These are phyloP conservation scores for Fregetta grallaria DNA, from an alignment of 2,113 vertebrate genomes.

Conservation along the genomic window DNA sequence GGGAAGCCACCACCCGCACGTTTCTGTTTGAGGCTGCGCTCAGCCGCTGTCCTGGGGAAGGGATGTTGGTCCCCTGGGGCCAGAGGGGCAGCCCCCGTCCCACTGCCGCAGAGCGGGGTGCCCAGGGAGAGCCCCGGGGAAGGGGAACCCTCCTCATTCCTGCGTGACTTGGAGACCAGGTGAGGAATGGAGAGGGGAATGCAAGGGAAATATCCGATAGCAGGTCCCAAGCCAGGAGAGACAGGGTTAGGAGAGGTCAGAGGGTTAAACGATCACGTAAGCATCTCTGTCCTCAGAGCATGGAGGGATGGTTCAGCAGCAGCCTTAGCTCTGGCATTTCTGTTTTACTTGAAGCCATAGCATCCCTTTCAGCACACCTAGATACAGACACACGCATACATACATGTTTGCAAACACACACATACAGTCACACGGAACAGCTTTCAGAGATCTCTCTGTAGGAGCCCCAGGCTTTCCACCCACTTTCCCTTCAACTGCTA, in stretches of 20 bases:
- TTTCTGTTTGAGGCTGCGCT: not conserved
- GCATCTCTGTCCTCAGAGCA: too few species aligned
- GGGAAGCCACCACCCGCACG: accelerated
- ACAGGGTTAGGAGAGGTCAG: not conserved
- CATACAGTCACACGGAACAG: not conserved
- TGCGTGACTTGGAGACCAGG: accelerated
- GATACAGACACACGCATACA: too few species aligned
- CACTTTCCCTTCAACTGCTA: not conserved
- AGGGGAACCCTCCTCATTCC: not conserved
- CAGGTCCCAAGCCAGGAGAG: not conserved
- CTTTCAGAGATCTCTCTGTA: not conserved
- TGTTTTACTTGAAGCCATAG: not conserved
- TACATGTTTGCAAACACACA: too few species aligned
- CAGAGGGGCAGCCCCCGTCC: not conserved
- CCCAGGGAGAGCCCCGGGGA: not conserved
- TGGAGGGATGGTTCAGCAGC: not conserved
- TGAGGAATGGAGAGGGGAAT: not conserved
- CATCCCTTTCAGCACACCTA: not conserved
- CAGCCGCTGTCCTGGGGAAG: not conserved
- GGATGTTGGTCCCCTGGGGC: not conserved
- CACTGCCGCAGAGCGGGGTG: accelerated
- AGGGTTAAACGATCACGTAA: not conserved
- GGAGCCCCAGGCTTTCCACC: not conserved
- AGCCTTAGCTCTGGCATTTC: not conserved
- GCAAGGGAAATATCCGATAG: accelerated